phyloP scores from a whole-genome alignment of 2,113 vertebrate genomes.

The Paramisgurnus dabryanus region DNA sequence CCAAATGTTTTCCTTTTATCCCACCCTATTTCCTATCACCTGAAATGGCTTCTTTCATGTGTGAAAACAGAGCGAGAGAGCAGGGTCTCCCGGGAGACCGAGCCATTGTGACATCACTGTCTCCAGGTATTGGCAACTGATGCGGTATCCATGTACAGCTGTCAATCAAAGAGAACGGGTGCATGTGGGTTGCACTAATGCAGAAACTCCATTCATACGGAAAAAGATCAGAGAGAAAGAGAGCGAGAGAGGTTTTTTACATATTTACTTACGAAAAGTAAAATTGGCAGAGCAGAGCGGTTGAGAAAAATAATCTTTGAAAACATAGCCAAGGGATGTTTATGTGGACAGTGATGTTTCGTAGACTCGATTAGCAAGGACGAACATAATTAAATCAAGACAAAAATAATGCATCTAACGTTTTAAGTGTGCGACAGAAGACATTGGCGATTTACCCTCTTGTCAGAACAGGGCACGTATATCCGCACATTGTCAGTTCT shows the following conservation, averaged over 20 bases:
- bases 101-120: conserved; percentile 72
- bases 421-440: conserved; percentile 13
- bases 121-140: conserved; percentile 75
- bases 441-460: conserved; percentile 29
- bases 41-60: conserved; percentile 82
- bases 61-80: conserved; percentile 62
- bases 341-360: conserved; percentile 25
- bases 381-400: conserved; percentile 32
- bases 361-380: conserved; percentile 27
- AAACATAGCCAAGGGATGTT: conserved; percentile 21
- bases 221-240: not conserved
- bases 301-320: not conserved
- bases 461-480: conserved; percentile 45
- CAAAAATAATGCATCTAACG: conserved; percentile 33
- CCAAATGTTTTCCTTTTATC: conserved; percentile 79
- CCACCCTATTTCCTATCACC: conserved; percentile 74
- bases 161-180: conserved; percentile 72
- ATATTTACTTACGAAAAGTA: not conserved
- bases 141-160: conserved; percentile 72
- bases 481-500: conserved; percentile 41
- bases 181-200: conserved; percentile 61
- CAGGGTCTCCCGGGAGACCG: conserved; percentile 74
- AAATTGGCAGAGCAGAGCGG: not conserved
- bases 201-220: conserved; percentile 26
- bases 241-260: too few relatives aligned